Conservation (phyloP, 2,113 vertebrate species). For the Muscicapa adusta region DNA sequence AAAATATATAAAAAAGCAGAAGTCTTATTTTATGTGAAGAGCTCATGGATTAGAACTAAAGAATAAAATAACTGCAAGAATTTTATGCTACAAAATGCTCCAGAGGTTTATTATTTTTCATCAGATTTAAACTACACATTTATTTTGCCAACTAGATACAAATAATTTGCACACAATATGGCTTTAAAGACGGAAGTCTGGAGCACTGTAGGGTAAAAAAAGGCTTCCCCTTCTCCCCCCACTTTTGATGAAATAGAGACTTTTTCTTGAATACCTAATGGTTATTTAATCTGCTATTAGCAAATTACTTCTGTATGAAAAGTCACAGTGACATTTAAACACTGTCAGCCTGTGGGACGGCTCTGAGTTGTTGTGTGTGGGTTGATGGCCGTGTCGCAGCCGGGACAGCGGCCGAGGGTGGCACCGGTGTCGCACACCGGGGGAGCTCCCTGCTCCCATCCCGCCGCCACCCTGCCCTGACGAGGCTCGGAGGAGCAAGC, state of each 20-base stretch:
- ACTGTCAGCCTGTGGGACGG: neutral
- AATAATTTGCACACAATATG: neutral
- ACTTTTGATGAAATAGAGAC: neutral
- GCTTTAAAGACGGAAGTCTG: neutral
- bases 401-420: neutral
- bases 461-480: accelerated
- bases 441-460: accelerated
- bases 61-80: neutral
- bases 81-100: neutral
- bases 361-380: accelerated
- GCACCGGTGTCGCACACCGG: accelerated
- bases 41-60: neutral
- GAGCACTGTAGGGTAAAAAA: neutral
- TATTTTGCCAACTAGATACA: neutral
- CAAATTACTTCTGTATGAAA: neutral
- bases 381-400: accelerated
- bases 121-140: neutral
- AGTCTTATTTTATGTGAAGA: neutral
- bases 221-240: neutral
- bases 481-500: accelerated
- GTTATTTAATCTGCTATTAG: neutral
- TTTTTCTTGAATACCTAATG: neutral
- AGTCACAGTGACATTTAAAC: neutral
- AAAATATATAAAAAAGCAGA: neutral
- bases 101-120: neutral